A percentile compares a stretch with the other conserved stretches of the same genome.
Conservation (phyloP, 2,888 invertebrate genomes). For the Rotaria socialis region DNA sequence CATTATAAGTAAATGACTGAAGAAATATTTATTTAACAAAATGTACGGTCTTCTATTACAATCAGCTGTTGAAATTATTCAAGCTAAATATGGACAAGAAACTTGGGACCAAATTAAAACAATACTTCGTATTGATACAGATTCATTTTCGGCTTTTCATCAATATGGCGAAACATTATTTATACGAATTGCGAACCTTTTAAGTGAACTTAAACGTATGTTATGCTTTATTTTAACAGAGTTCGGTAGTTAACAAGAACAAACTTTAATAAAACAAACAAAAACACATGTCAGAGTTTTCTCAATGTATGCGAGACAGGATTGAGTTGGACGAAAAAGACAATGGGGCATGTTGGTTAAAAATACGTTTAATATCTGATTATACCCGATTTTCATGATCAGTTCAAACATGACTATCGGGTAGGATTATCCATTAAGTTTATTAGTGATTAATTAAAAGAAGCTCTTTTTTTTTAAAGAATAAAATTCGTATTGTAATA, state of each 20-base stretch:
- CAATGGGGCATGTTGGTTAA: too few species aligned
- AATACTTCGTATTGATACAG: conserved; percentile 78
- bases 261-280: too few species aligned
- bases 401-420: too few species aligned
- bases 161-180: conserved; percentile 85
- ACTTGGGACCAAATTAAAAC: conserved; percentile 84
- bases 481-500: too few species aligned
- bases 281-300: not conserved
- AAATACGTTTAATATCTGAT: too few species aligned
- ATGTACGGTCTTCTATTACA: conserved; percentile 95
- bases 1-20: not conserved
- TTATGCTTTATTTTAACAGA: not conserved
- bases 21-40: conserved; percentile 34
- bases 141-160: conserved; percentile 73
- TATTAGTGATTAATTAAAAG: too few species aligned
- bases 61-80: conserved; percentile 85
- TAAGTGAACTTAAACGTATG: conserved; percentile 63
- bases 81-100: conserved; percentile 85
- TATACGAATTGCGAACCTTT: conserved; percentile 68
- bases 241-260: too few species aligned
- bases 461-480: too few species aligned
- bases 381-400: too few species aligned
- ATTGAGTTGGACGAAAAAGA: not conserved
- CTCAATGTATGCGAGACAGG: not conserved
- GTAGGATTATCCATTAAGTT: too few species aligned